Evolutionary conservation across 2,113 vertebrate species (phyloP), one percentile per base, ranked within the genome.

Genomic region (Zeus faber): DNA sequence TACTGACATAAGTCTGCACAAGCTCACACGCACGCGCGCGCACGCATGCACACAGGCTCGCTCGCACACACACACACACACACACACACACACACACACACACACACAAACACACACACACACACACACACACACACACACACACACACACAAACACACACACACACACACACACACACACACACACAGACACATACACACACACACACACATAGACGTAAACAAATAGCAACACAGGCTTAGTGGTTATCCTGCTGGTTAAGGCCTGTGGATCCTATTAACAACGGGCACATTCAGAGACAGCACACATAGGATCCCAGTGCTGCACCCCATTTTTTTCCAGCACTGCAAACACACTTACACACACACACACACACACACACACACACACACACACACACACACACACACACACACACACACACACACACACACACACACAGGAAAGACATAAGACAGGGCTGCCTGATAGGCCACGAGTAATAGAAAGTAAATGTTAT

Each of bases 201-300:
- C n/a, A n/a, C n/a, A n/a, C n/a, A n/a, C n/a, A n/a, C n/a, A n/a
- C n/a, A n/a, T n/a, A n/a, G n/a, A n/a, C n/a, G n/a, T n/a, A n/a
- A n/a, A n/a, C 70, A 73, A 67, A 65, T 24, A 55, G 27, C 71
- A 57, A 65, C 74, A 64, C 61, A 50, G 71, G 60, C 70, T 83
- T 69, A 66, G 83, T 72, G 81, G 81, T 84, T 81, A 77, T 77
- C 72, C 74, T 83, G 83, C 62, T 72, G 77, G 61, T 63, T 77
- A 74, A 70, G 70, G 81, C 74, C 77, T 81, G 83, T 62, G 78
- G 80, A 85, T 80, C 74, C 74, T 74, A 80, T 85, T 81, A 84
- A 77, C 59, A 81, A 43, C 48, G 14, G 57, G 60, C 64, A 66
- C 55, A 67, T 74, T 68, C 67, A 58, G 53, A 61, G 17, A 63